Percentiles rank a stretch among this genome's conserved stretches.
Conservation (phyloP, 1,140 invertebrate genomes). For the Temnothorax curvispinosus region DNA sequence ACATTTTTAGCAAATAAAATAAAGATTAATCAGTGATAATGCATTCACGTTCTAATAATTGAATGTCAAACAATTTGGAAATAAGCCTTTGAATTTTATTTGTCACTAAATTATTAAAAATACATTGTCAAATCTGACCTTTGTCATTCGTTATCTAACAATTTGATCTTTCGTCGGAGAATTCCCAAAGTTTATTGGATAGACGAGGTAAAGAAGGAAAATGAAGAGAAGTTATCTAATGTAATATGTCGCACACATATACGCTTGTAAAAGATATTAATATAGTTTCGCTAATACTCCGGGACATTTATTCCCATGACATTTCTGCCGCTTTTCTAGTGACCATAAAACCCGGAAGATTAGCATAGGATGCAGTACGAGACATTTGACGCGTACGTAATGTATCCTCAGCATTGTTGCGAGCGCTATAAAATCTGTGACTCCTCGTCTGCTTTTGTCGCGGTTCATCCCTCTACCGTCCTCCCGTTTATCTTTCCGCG, state of each 20-base stretch:
- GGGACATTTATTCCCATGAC: background rate
- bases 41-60: background rate
- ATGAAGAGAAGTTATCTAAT: background rate
- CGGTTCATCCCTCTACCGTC: background rate
- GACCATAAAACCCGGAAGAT: constrained; percentile 28
- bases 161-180: background rate
- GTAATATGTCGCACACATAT: background rate
- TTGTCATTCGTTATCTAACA: background rate
- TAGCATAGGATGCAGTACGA: constrained; percentile 5
- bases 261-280: constrained; percentile 16
- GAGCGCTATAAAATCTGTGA: constrained; percentile 32
- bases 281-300: constrained; percentile 7
- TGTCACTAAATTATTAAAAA: background rate
- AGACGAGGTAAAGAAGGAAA: background rate
- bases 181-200: background rate
- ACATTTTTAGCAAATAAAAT: background rate
- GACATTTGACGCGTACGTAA: constrained; percentile 31
- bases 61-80: background rate
- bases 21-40: background rate
- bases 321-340: constrained; percentile 5
- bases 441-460: constrained; percentile 25
- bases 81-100: background rate
- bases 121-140: background rate
- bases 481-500: constrained; percentile 7
- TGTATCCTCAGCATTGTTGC: constrained; percentile 19